Base-by-base conservation (phyloP, 1,140 invertebrate genomes). In the Calliphora vicina region DNA sequence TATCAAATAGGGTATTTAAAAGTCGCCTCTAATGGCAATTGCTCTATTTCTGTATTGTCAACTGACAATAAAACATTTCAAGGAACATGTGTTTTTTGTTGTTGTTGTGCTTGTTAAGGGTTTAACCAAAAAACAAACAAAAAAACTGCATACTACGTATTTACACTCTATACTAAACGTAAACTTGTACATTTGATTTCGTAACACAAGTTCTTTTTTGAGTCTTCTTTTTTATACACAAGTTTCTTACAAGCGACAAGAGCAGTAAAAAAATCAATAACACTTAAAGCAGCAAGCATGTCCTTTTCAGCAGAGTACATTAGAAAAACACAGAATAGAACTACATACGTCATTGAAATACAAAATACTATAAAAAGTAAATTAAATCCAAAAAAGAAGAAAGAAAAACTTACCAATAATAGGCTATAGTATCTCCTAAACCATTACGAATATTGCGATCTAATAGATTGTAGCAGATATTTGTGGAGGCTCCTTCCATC, bases 381-480 rank as follows among this genome's bases (percentile, higher is more conserved):
- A 8, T 35, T 50, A 50, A 6, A 74, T 74, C 8, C 17, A 4
- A 43, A 45, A 78, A 43, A 43, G 27, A 12, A 2, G 57, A 20
- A 67, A 67, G 9, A 23, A 10, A 17, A 17, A 81, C 95, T 95
- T 92, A 99, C 97, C 97, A 99, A 88, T 97, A 98, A 92, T 95
- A 99, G 9, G 98, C 98, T 50, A 98, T 93, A 91, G 95, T 97
- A 86, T 98, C 96, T 15, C 97, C 97, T 61, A 95, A 89, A 29
- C 97, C 97, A 84, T 94, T 94, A 86, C 95, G 93, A 23, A 99
- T 94, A 90, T 98, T 97, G 83, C 96, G 94, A 91, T 99, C 98
- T 72, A 99, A 91, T 12, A 97, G 91, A 92, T 99, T 99, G 91
- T 98, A 99, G 88, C 96, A 97, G 80, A 99, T 94, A 91, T 99